Evolutionary conservation across 1,140 invertebrate genomes (phyloP), one percentile per base, ranked within the genome.

Genomic region (Ruditapes philippinarum): DNA sequence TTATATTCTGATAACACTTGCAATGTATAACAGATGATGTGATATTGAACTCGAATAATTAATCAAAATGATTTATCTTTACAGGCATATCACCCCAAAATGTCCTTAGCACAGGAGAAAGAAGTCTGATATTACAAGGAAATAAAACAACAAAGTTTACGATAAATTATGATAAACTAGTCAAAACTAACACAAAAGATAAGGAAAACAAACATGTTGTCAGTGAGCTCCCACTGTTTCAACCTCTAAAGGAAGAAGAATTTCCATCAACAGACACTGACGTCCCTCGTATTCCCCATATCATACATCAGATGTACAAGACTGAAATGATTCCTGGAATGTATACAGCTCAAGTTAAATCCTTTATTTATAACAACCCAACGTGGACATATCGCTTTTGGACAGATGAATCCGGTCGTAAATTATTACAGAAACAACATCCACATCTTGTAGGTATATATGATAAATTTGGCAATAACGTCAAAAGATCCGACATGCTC

Each of bases 241-340:
- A 83, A 25, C 36, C 80, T 12, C 38, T 33, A 22, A 38, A 70
- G n/a, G 49, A 45, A 25, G 82, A 87, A 73, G 80, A 84, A 14
- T 90, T 92, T 73, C 91, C 92, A 5, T 57, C 49, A 2, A 49
- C 25, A 3, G 90, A 90, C 12, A 28, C 19, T 1, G 28, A 31
- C 19, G 7, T 54, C 3, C 42, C 74, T 2, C 73, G 81, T 90
- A 91, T 70, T n/a, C n/a, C n/a, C n/a, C n/a, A n/a, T n/a, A 93
- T 94, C 7, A 94, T 95, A 82, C 94, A 95, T 68, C 94, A 95
- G 80, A 93, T 92, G 14, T 95, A 93, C 93, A 91, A 91, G 57
- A 78, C 78, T 17, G 78, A 70, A 19, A 22, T 82, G 7, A 79
- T 95, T 31, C 94, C 94, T 12, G 45, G 36, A 19, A 83, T 57